phyloP scores from a whole-genome alignment of 2,113 vertebrate species.

The Ciconia maguari region DNA sequence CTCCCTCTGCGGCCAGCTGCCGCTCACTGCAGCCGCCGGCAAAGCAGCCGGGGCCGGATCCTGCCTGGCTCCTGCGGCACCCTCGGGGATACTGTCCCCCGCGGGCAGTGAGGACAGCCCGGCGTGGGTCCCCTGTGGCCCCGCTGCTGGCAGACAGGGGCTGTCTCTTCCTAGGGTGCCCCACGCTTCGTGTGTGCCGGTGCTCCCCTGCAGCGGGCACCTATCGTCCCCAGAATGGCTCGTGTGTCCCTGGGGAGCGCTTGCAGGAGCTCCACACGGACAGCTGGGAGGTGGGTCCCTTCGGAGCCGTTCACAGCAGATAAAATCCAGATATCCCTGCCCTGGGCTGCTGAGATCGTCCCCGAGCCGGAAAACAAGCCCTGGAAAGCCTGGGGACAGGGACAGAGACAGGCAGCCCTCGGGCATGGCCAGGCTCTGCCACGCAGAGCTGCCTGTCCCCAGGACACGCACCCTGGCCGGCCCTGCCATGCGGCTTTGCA shows the following conservation, averaged over 20 bases:
- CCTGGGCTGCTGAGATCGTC: not conserved
- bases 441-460: not conserved
- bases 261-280: not conserved
- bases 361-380: not conserved
- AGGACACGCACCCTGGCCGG: not conserved
- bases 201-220: not conserved
- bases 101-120: not conserved
- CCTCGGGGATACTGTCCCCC: rapidly evolving
- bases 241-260: not conserved
- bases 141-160: not conserved
- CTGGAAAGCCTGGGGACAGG: not conserved
- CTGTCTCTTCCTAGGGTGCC: not conserved
- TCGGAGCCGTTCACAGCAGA: not conserved
- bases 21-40: slow-evolving; percentile 14
- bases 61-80: not conserved
- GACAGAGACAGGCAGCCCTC: not conserved
- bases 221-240: rapidly evolving
- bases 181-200: not conserved
- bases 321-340: not conserved
- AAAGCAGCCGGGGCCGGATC: not conserved
- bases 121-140: not conserved
- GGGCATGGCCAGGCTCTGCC: not conserved
- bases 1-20: slow-evolving; percentile 35
- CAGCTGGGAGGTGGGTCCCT: not conserved
- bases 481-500: not conserved